phyloP scores from a whole-genome alignment of 2,888 invertebrate genomes.

The Limenitis camilla region DNA sequence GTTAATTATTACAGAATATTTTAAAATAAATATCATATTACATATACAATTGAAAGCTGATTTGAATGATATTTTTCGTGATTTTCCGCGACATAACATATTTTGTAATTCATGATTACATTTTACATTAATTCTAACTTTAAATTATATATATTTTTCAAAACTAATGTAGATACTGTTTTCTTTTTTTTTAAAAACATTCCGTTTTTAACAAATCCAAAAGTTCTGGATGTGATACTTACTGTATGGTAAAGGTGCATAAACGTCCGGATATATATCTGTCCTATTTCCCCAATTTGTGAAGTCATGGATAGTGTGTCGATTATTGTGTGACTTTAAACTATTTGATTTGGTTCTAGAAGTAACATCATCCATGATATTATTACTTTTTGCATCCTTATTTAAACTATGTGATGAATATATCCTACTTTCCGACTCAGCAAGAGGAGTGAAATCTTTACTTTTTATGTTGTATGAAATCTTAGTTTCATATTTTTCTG shows the following conservation, averaged over 20 bases:
- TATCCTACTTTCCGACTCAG: background rate
- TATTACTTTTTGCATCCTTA: background rate
- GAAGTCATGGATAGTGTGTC: slow-evolving; percentile 57
- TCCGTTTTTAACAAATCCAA: no score
- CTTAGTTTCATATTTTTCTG: slow-evolving; percentile 3
- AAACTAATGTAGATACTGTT: no score
- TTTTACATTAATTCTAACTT: no score
- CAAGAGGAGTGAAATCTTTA: background rate
- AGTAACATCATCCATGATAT: slow-evolving; percentile 32
- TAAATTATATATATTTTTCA: no score
- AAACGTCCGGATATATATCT: slow-evolving; percentile 80
- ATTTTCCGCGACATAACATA: no score
- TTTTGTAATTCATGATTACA: no score
- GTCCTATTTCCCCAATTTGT: slow-evolving; percentile 63
- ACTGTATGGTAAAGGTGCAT: slow-evolving; percentile 85
- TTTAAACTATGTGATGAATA: slow-evolving; percentile 7
- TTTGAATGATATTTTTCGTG: no score
- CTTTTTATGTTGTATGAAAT: background rate
- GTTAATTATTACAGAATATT: no score
- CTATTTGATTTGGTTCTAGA: slow-evolving; percentile 35
- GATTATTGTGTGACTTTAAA: slow-evolving; percentile 39
- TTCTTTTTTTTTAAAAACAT: no score
- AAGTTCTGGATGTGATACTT: slow-evolving; percentile 71
- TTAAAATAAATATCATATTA: no score
- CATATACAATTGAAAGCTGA: no score